These are phyloP conservation scores for Papilio gigon DNA, from an alignment of 2,888 invertebrate species.

Conservation along the genomic window DNA sequence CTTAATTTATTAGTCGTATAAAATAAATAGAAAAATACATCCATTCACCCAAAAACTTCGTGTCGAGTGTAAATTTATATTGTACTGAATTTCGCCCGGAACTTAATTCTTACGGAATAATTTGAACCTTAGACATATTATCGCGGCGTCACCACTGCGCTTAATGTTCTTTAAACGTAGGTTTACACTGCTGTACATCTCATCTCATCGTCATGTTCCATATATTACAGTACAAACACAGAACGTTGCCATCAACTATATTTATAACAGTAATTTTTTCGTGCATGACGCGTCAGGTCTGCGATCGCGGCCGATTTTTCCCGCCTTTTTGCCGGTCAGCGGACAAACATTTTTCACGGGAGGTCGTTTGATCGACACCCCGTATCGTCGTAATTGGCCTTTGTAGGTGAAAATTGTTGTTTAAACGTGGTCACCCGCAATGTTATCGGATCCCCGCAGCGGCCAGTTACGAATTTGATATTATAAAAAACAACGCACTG, in stretches of 20 bases:
- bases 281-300: constrained; percentile 42
- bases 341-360: constrained; percentile 51
- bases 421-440: constrained; percentile 47
- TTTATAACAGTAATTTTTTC: constrained; percentile 47
- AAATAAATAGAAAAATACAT: background rate
- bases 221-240: constrained; percentile 36
- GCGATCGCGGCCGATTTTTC: constrained; percentile 50
- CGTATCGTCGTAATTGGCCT: constrained; percentile 54
- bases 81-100: too few relatives aligned
- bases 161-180: too few relatives aligned
- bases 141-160: too few relatives aligned
- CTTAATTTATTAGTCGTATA: constrained; percentile 23
- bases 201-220: too few relatives aligned
- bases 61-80: too few relatives aligned
- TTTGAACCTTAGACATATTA: too few relatives aligned
- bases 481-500: background rate
- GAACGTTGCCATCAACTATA: constrained; percentile 34
- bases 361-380: constrained; percentile 51
- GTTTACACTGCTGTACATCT: too few relatives aligned
- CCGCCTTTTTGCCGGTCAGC: constrained; percentile 49
- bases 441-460: background rate
- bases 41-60: too few relatives aligned
- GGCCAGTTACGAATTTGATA: constrained; percentile 22
- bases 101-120: too few relatives aligned
- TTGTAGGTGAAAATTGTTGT: constrained; percentile 54